phyloP scores from a whole-genome alignment of 2,797 vertebrate species.

The Apodemus agrarius region DNA sequence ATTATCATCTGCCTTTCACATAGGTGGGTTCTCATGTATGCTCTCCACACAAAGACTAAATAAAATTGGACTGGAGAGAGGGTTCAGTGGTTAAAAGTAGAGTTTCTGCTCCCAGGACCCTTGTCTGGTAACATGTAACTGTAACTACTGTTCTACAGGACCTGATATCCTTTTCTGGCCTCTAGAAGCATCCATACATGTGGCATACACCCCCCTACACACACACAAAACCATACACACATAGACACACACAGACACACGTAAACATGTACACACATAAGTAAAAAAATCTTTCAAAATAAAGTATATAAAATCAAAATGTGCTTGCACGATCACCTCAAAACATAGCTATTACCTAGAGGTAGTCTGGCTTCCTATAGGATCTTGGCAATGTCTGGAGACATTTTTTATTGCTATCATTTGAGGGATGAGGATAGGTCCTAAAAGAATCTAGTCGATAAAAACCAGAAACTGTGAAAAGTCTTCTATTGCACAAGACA shows the following conservation, averaged over 20 bases:
- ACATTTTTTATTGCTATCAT: background rate
- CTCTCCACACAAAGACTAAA: background rate
- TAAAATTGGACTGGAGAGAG: background rate
- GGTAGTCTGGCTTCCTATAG: background rate
- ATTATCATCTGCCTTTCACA: background rate
- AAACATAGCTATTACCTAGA: conserved; percentile 8
- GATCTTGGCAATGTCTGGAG: background rate
- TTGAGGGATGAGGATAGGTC: background rate
- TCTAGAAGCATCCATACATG: background rate
- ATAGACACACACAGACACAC: background rate
- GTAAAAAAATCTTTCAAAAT: background rate
- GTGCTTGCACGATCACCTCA: conserved; percentile 17
- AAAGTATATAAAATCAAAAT: background rate
- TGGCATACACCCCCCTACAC: background rate
- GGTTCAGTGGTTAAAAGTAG: background rate
- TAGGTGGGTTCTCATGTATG: background rate
- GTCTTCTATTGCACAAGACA: background rate
- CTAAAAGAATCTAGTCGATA: background rate
- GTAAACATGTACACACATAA: background rate
- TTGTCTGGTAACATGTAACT: background rate
- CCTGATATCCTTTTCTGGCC: background rate
- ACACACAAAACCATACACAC: background rate
- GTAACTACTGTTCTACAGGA: background rate
- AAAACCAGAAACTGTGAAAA: background rate
- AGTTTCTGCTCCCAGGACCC: background rate